Evolutionary conservation across 2,113 vertebrate genomes (phyloP), one percentile per base, ranked within the genome.

Genomic region (Hypanus sabinus): DNA sequence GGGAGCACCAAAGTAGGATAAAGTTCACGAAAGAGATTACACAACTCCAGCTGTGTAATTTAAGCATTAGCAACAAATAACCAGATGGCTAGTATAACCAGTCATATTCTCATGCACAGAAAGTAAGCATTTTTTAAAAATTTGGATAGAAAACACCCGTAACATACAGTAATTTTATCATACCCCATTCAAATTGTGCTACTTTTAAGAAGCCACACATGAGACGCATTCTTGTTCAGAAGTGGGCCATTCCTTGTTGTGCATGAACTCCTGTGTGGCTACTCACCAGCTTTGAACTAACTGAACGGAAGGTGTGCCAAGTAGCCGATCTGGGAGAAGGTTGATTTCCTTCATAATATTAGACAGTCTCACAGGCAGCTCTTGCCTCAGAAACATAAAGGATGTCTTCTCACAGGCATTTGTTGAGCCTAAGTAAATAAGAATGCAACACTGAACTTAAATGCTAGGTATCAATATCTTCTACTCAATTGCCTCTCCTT

Each of bases 311-410:
- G 97, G 97, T 0, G 98, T 99, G 73, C 96, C 96, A 94, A 99
- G 96, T 94, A 99, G 97, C 18, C 96, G 96, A 95, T 98, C 97
- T 0, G 98, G 98, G 94, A 99, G 95, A 76, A 99, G 96, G 95
- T 99, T 99, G 92, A 99, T 99, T 95, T 99, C 98, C 94, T 99
- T 99, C 98, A 99, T 99, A 94, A 99, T 99, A 97, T 99, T 99
- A 94, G 98, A 98, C 8, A 99, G 96, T 38, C 98, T 97, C 1
- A 99, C 98, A 0, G 98, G 98, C 75, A 99, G 97, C 95, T 99
- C 98, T 96, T 99, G 98, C 14, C 98, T 96, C 95, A 99, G 95
- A 95, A 99, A 99, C 33, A 97, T 96, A 71, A 99, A 99, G 0
- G 98, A 98, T 0, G 98, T 99, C 96, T 98, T 99, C 97, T 99